Evolutionary conservation across 2,797 vertebrate species (phyloP).

Genomic region (Enteromius unitaeniatus): DNA sequence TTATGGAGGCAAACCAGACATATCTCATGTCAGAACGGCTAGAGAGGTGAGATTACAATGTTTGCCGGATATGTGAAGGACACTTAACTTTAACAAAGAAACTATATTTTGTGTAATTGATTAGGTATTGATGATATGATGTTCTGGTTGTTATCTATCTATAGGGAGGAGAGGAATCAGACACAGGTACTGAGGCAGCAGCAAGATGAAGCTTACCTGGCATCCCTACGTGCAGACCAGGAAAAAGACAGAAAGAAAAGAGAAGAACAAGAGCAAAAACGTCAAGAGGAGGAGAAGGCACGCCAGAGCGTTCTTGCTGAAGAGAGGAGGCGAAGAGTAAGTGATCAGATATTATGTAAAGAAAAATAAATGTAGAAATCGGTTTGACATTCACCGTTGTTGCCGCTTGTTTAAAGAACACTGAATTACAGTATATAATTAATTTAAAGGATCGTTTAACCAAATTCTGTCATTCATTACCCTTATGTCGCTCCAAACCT

Average conservation of each 20-base stretch:
- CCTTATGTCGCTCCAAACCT: neutral
- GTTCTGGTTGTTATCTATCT: neutral
- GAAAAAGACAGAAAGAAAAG: constrained; percentile 95
- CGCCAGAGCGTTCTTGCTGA: constrained; percentile 89
- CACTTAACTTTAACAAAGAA: neutral
- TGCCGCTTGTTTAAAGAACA: neutral
- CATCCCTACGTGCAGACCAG: constrained; percentile 93
- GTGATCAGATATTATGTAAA: constrained; percentile 14
- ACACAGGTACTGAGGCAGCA: constrained; percentile 96
- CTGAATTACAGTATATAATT: neutral
- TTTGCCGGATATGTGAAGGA: neutral
- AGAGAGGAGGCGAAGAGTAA: constrained; percentile 89
- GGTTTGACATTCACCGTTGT: neutral
- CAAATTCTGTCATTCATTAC: neutral
- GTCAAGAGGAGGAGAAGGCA: constrained; percentile 91
- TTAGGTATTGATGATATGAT: neutral
- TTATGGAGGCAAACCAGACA: constrained; percentile 98
- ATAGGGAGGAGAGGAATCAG: constrained; percentile 97
- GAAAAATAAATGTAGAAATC: neutral
- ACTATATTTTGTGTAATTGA: neutral
- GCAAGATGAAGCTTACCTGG: constrained; percentile 95
- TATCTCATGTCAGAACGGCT: constrained; percentile 95
- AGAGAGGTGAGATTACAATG: constrained; percentile 83
- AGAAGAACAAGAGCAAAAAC: constrained; percentile 90
- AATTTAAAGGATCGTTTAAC: neutral